These are phyloP conservation scores for Epinephelus coioides DNA, from an alignment of 2,797 vertebrate genomes.

Conservation along the genomic window DNA sequence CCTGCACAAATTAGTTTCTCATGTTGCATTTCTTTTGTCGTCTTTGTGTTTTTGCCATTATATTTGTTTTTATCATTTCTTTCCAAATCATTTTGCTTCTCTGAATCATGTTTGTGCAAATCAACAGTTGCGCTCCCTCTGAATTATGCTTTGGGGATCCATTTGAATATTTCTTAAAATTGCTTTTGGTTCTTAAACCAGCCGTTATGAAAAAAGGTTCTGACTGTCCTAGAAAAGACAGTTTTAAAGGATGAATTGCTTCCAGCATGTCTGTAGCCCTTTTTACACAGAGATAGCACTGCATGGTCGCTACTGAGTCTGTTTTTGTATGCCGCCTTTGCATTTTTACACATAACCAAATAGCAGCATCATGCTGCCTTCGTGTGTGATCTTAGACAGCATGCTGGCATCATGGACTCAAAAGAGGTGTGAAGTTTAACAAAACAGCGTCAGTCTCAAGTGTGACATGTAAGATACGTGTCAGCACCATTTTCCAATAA, in stretches of 20 bases:
- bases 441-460: too few species aligned
- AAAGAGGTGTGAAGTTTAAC: too few species aligned
- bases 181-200: background rate
- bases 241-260: background rate
- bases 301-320: too few species aligned
- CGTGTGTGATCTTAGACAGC: too few species aligned
- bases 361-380: too few species aligned
- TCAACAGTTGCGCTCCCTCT: background rate
- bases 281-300: too few species aligned
- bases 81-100: background rate
- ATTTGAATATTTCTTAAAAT: background rate
- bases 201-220: background rate
- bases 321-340: too few species aligned
- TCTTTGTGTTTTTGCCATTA: background rate
- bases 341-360: too few species aligned
- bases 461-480: too few species aligned
- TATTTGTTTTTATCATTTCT: background rate
- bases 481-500: too few species aligned
- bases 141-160: background rate
- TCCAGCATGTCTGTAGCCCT: background rate
- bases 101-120: background rate
- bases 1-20: conserved; percentile 30
- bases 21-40: background rate
- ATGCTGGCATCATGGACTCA: too few species aligned
- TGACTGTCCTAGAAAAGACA: background rate